Evolutionary conservation across 2,797 vertebrate species (phyloP), one percentile per base, ranked within the genome.

Genomic region (Premnoplex brunnescens): DNA sequence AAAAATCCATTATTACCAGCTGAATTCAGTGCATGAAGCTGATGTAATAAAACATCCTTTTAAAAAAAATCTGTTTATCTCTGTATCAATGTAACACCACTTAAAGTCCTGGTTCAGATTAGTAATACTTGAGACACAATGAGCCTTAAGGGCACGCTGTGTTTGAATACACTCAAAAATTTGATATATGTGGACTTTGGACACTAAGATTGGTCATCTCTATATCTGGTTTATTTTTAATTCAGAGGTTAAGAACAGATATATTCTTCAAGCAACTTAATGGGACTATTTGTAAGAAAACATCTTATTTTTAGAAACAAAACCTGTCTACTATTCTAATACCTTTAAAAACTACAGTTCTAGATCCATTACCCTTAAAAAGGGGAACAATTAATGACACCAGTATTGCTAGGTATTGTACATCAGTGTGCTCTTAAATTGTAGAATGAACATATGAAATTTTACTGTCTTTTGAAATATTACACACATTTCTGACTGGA

Each of bases 401-500:
- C 60, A 64, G 26, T 93, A 92, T 79, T 20, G 44, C 16, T 75
- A 68, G n/a, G 32, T 75, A 43, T 62, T 92, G 78, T 91, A 74
- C 12, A 93, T 66, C 22, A 72, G 30, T 30, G 32, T 93, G 46
- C 48, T 91, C 55, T 73, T 84, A 52, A 95, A 93, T 60, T 91
- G n/a, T 75, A 91, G 85, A 73, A 92, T 44, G 36, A 89, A 85
- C 59, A 46, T 68, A 81, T 58, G 68, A 82, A 93, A n/a, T 13
- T 67, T 64, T 55, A 23, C 81, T 81, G 49, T 74, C 71, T 82
- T 89, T 90, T 92, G 72, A 95, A 95, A 85, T 56, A 63, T 76
- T 92, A 75, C 64, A 71, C 30, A 85, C 41, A 79, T 69, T 89
- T 95, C 59, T 52, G 83, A 85, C 43, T 84, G 91, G 30, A 91